Conservation (phyloP, 2,113 vertebrate species). For the Phyllostomus hastatus region DNA sequence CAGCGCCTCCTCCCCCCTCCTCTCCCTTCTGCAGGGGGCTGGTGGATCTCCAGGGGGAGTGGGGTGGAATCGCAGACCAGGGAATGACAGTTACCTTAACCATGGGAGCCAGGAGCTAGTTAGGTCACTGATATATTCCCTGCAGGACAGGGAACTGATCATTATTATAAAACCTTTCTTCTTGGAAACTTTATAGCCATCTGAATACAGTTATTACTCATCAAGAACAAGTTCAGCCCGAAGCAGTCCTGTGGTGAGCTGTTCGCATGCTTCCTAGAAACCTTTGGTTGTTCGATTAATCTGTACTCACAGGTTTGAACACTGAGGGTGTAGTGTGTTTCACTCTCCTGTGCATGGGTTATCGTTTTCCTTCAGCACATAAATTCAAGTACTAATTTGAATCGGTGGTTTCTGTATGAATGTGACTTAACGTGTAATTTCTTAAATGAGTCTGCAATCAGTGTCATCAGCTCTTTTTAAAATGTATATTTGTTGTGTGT, state of each 20-base stretch:
- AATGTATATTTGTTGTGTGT: background rate
- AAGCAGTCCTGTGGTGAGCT: slow-evolving; percentile 94
- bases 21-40: background rate
- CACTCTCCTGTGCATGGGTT: background rate
- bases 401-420: background rate
- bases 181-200: slow-evolving; percentile 86
- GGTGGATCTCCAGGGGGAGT: background rate
- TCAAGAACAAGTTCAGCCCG: slow-evolving; percentile 90
- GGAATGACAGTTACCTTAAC: background rate
- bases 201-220: slow-evolving; percentile 92
- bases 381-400: background rate
- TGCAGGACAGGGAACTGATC: slow-evolving; percentile 6
- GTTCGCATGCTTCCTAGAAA: slow-evolving; percentile 60
- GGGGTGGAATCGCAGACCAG: background rate
- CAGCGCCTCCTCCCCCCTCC: background rate
- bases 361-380: background rate
- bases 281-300: slow-evolving; percentile 40
- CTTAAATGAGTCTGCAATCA: background rate
- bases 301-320: background rate
- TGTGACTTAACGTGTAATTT: background rate
- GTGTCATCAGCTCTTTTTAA: background rate
- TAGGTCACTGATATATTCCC: background rate
- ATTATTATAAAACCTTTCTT: slow-evolving; percentile 68
- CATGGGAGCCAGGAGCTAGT: background rate
- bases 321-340: background rate